Base-by-base conservation (phyloP, 2,113 vertebrate species). In the Charadrius vociferus region DNA sequence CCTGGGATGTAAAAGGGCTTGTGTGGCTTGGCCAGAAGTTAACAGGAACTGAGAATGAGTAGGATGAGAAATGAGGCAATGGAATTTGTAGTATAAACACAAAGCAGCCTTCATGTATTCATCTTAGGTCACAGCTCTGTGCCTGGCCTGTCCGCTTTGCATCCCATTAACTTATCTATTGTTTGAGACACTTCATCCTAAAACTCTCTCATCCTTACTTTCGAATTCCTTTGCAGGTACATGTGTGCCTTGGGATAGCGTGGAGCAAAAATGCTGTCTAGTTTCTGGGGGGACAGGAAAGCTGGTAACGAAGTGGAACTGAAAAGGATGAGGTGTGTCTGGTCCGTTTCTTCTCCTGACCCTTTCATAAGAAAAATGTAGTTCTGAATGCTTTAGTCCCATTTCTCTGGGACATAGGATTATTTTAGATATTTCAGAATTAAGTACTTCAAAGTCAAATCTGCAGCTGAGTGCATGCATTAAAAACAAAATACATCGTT, bases 401-500 rank as follows among this genome's bases (percentile, higher is more conserved):
- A 1, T 75, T 95, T 94, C 73, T 62, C 34, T 75, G 73, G 77
- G 65, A 83, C 34, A 2, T 18, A 20, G 92, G 81, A 93, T 96
- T 94, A 89, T 72, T 91, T 89, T 56, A 80, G 91, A 34, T 96
- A 89, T 87, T 94, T 87, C 61, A 73, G 83, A 91, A 73, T 94
- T 94, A 97, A 95, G 77, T 49, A 68, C 70, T 87, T 93, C 58
- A 41, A 37, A 93, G 91, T 89, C 78, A 94, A 79, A 96, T 95
- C 73, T 94, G 88, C 62, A 91, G 73, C 78, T 89, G 87, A 95
- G 83, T 79, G 89, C 66, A 45, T 89, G 89, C 73, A 85, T 95
- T 96, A 92, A 87, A 94, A 92, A n/a, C 93, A 95, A 95, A 92
- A 74, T 65, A 45, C 88, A 95, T 95, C 18, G 36, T 81, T 89